Base-by-base conservation (phyloP, 2,888 invertebrate genomes). In the Agrenia bidenticulata region DNA sequence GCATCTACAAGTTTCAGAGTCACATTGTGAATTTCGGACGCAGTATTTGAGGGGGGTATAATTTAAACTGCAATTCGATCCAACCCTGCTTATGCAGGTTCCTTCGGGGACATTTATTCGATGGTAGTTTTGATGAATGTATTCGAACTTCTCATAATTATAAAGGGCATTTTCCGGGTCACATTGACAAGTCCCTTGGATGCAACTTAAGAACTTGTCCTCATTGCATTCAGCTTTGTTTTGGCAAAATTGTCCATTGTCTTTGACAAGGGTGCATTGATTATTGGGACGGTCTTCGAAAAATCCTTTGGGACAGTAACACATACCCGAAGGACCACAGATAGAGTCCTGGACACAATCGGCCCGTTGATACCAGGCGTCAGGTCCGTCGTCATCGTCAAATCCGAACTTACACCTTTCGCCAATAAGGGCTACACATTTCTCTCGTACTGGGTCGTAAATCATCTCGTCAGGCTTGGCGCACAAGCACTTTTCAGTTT, bases 381-480 rank as follows among this genome's bases (percentile, higher is more conserved):
- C 23, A 21, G 11, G 37, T n/a, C n/a, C 57, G 9, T 21, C 41
- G 13, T 57, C 57, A 2, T 21, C 57, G 11, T 21, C 39, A 17
- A 41, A 21, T 11, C 21, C 41, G 21, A 39, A 57, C 21, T 57
- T 39, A 21, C 57, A 57, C 17, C 41, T 2, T 27, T 57, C 57
- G 2, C 57, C 57, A 17, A 57, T 21, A 4, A 57, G n/a, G 21
- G 57, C 39, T 2, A 57, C 57, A 21, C 57, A 57, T 21, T 57
- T 57, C 17, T 41, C 23, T n/a, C 24, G 4, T 4, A 7, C 11
- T 15, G 39, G 2, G 26, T 41, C 41, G 42, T 41, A 57, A 13
- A 23, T 32, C 57, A 57, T 57, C 21, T 57, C 57, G 13, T 57
- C 57, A 5, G 39, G 21, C n/a, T 57, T 57, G 57, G 24, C 42